These are phyloP conservation scores for Macquaria australasica DNA, from an alignment of 2,113 vertebrate genomes.

Conservation along the genomic window DNA sequence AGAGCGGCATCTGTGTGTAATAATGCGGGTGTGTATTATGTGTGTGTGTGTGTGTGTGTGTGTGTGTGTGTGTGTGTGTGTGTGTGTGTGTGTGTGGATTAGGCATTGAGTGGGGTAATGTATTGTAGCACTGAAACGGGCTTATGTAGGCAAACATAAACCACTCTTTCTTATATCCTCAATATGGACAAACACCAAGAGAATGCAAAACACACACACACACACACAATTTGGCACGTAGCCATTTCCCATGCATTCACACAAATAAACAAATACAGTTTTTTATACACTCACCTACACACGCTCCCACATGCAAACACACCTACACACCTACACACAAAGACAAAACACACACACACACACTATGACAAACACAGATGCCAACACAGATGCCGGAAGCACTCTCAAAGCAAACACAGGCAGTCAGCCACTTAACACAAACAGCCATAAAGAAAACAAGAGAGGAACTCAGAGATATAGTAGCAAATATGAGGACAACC, in stretches of 20 bases:
- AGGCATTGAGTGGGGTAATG: constrained; percentile 59
- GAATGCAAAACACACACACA: constrained; percentile 41
- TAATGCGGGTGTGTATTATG: background rate
- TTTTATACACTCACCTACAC: constrained; percentile 62
- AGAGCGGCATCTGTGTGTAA: constrained; percentile 31
- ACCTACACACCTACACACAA: constrained; percentile 53
- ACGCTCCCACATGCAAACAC: constrained; percentile 50
- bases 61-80: constrained; percentile 42
- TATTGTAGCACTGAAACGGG: constrained; percentile 53
- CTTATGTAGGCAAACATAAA: constrained; percentile 56
- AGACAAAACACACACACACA: constrained; percentile 46
- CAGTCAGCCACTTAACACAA: constrained; percentile 76
- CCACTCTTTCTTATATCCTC: constrained; percentile 41
- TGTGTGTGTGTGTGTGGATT: constrained; percentile 48
- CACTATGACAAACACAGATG: constrained; percentile 78
- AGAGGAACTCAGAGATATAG: constrained; percentile 52
- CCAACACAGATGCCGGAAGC: constrained; percentile 74
- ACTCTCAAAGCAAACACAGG: constrained; percentile 74
- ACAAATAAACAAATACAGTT: constrained; percentile 57
- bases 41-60: constrained; percentile 23
- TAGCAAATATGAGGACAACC: constrained; percentile 54
- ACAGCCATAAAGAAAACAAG: constrained; percentile 71
- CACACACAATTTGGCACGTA: constrained; percentile 53
- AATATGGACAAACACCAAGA: constrained; percentile 49
- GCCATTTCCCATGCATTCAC: constrained; percentile 55